Evolutionary conservation across 2,888 invertebrate species (phyloP), one percentile per base, ranked within the genome.

Genomic region (Tipula lateralis): DNA sequence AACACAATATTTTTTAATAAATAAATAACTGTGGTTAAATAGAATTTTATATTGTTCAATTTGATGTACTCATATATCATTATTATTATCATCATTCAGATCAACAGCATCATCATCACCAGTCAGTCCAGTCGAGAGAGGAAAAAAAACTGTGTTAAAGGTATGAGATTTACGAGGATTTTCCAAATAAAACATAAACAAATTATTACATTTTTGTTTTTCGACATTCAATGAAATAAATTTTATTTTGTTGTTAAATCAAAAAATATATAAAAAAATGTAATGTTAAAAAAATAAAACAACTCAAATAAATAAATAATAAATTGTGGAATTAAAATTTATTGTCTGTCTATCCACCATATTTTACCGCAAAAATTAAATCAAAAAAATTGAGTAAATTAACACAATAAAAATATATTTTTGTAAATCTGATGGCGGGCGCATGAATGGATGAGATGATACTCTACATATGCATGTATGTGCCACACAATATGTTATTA

Each of bases 241-340:
- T 66, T 66, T 19, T 24, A 24, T 66, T 66, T 24, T 66, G 66
- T 66, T 24, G 44, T 66, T 24, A 66, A n/a, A 66, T 66, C 19
- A 66, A 66, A 66, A 66, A 66, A 66, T 24, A 66, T n/a, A 24
- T 12, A 66, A 24, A 16, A n/a, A 44, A 32, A 32, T 32, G 7
- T 7, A 32, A 32, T 32, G 7, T 5, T 5, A 3, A 44, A 44
- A n/a, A 24, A 24, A 66, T n/a, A 66, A 66, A 66, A 3, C 66
- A 66, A 24, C 66, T 66, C 66, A 66, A 66, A 66, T 66, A 66
- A 66, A 66, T 66, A 66, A 66, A 66, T 66, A 66, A 66, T 66
- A 66, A 66, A 66, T 66, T 66, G 66, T 66, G 66, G 66, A 66
- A 66, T 66, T 66, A 66, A 66, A 66, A 66, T 66, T 66, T 66